Base-by-base conservation (phyloP, 2,888 invertebrate genomes). In the Drosophila bunnanda region DNA sequence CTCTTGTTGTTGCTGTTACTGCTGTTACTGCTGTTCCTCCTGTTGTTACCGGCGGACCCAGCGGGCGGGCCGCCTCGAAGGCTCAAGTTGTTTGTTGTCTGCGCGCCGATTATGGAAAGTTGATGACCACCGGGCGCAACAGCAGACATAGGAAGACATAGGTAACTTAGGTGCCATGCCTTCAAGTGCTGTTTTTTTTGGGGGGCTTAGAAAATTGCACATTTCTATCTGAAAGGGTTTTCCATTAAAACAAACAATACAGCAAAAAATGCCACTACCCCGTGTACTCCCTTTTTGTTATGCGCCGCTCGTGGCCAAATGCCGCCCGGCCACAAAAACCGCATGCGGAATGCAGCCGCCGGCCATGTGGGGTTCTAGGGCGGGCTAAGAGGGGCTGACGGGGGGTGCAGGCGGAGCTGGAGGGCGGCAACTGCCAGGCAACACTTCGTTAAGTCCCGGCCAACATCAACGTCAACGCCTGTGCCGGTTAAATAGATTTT, bases 31-130 rank as follows among this genome's bases (percentile, higher is more conserved):
- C 48, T 68, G 56, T 48, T 34, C n/a, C n/a, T n/a, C n/a, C n/a
- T 25, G 56, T 52, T 66, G 57, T 56, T 69, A 77, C 56, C 64
- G 65, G 59, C 69, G 68, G 17, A 66, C 81, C 61, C 84, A 86
- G 81, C 82, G 73, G 85, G 82, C 69, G 85, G 50, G 62, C 88
- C 55, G 69, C 30, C 52, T 58, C 69, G 71, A 38, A 60, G 70
- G 75, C 75, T 77, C 78, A 88, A 84, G 83, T 82, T 88, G 88
- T 84, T 88, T 84, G 83, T 88, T 84, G 83, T 83, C 83, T 82
- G 83, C 79, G 85, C 85, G 88, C 85, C 82, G 82, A 83, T 83
- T 83, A 83, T 87, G 87, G 82, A 83, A 83, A 83, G 88, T 87
- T 88, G 83, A 87, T 87, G 85, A 85, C 77, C 83, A 70, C 46